These are phyloP conservation scores for Agriopis leucophaearia DNA, from an alignment of 2,888 invertebrate species.

Conservation along the genomic window DNA sequence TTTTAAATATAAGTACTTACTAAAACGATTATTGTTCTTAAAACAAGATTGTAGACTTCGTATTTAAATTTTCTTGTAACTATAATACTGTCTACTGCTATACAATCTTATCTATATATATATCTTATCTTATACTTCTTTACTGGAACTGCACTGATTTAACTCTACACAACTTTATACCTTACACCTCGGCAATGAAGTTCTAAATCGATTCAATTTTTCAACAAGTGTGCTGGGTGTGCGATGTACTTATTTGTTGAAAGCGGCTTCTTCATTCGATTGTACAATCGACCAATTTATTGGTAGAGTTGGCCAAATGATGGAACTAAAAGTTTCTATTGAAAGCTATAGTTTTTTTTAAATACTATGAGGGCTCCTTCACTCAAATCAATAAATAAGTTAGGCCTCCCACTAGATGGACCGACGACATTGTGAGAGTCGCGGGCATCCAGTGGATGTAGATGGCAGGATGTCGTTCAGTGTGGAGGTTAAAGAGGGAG, in stretches of 20 bases:
- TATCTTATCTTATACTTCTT: slow-evolving; percentile 30
- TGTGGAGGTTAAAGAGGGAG: no score
- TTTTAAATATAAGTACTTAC: no score
- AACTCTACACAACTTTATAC: slow-evolving; percentile 1
- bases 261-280: slow-evolving; percentile 31
- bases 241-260: slow-evolving; percentile 31
- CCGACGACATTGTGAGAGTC: no score
- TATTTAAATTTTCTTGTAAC: neutral
- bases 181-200: slow-evolving; percentile 7
- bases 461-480: no score
- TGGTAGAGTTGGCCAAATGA: neutral
- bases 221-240: slow-evolving; percentile 14
- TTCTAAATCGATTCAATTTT: neutral
- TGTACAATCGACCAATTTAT: slow-evolving; percentile 15
- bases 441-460: no score
- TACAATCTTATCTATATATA: no score
- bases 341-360: neutral
- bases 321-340: neutral
- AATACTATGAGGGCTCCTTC: neutral
- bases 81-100: slow-evolving; percentile 6
- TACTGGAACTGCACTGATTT: slow-evolving; percentile 12
- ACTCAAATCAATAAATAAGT: no score
- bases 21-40: no score
- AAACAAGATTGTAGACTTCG: no score
- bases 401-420: no score